Conservation (phyloP, 2,797 vertebrate genomes). For the Phylloscopus collybita region DNA sequence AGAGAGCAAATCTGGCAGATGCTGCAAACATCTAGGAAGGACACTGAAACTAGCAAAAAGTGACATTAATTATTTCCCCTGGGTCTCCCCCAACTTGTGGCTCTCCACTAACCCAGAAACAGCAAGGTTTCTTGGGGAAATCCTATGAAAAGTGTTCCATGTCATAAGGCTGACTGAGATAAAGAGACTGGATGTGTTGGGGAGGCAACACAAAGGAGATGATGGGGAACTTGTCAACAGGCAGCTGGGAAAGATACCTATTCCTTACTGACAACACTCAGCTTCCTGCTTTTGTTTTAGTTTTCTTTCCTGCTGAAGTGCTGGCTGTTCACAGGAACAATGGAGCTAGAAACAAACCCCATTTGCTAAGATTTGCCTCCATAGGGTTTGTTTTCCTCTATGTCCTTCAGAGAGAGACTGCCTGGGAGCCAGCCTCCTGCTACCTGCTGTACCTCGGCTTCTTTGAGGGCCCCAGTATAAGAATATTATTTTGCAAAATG, state of each 20-base stretch:
- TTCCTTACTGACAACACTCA: conserved; percentile 22
- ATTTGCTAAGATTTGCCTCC: neutral
- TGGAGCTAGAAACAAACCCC: conserved; percentile 10
- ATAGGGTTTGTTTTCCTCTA: neutral
- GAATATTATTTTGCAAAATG: neutral
- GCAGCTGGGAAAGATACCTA: conserved; percentile 48
- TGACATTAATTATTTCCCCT: neutral
- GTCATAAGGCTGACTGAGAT: neutral
- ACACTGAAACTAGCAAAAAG: neutral
- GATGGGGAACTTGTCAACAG: conserved; percentile 31
- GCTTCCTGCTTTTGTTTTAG: conserved; percentile 68
- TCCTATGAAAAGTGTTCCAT: neutral
- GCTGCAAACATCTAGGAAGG: conserved; percentile 14
- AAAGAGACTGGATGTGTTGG: neutral
- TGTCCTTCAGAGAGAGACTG: neutral
- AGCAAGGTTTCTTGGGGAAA: neutral
- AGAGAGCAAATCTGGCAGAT: neutral
- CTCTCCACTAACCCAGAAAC: neutral
- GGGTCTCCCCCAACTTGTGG: neutral
- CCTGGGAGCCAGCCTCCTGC: neutral
- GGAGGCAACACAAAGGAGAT: neutral
- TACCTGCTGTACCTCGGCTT: neutral
- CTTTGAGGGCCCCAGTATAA: neutral
- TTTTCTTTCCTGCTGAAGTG: conserved; percentile 52
- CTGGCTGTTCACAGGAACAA: conserved; percentile 6